Conservation (phyloP, 2,888 invertebrate species). For the Amphipyra tragopoginis region DNA sequence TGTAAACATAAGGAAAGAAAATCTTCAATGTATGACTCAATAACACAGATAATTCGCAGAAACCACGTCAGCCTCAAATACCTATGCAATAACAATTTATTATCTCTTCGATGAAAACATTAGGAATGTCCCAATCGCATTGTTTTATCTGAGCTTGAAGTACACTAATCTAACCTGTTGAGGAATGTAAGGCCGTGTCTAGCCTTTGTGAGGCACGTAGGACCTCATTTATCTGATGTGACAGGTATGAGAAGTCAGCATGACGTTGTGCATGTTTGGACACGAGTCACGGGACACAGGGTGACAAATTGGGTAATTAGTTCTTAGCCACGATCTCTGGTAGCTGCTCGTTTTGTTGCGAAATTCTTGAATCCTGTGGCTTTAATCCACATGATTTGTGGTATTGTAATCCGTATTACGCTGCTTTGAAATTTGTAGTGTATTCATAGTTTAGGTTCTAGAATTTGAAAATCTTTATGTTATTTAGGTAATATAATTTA, state of each 20-base stretch:
- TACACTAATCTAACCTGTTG: slow-evolving; percentile 72
- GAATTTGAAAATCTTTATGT: too few species aligned
- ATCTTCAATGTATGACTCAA: slow-evolving; percentile 4
- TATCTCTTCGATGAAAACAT: slow-evolving; percentile 61
- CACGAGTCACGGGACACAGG: slow-evolving; percentile 60
- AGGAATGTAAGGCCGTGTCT: slow-evolving; percentile 79
- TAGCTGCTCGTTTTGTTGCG: slow-evolving; percentile 45
- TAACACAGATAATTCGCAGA: slow-evolving; percentile 34
- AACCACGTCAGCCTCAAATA: slow-evolving; percentile 46
- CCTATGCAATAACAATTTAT: slow-evolving; percentile 41
- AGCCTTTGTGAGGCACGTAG: slow-evolving; percentile 74
- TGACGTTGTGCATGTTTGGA: slow-evolving; percentile 59
- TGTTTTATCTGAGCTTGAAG: slow-evolving; percentile 69
- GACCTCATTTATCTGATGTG: slow-evolving; percentile 78
- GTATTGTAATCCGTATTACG: slow-evolving; percentile 19
- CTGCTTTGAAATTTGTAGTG: neutral
- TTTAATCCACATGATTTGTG: slow-evolving; percentile 32
- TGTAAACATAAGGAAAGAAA: neutral
- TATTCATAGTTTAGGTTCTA: too few species aligned
- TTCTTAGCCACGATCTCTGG: slow-evolving; percentile 69
- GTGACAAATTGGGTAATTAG: slow-evolving; percentile 82
- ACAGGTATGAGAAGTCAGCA: slow-evolving; percentile 74
- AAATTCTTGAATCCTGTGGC: slow-evolving; percentile 42
- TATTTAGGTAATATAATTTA: too few species aligned
- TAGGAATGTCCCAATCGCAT: slow-evolving; percentile 69